A percentile compares a stretch with the other conserved stretches of the same genome.
These are phyloP conservation scores for Linnaemya vulpina DNA, from an alignment of 2,888 invertebrate genomes.

Conservation along the genomic window DNA sequence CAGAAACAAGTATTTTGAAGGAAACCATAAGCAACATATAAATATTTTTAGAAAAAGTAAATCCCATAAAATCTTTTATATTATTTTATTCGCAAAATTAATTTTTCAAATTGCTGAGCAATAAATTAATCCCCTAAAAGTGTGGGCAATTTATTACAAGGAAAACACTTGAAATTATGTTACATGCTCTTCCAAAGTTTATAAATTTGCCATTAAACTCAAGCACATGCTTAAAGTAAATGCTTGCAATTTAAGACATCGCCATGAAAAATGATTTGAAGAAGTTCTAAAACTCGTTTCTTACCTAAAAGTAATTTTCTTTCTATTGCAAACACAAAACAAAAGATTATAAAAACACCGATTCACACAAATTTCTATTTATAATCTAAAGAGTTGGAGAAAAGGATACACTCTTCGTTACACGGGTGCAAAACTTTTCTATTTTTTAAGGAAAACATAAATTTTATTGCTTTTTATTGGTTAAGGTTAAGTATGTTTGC, in stretches of 20 bases:
- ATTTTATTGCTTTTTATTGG: constrained; percentile 56
- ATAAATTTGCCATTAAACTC: constrained; percentile 8
- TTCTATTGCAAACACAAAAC: constrained; percentile 71
- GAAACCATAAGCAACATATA: neutral
- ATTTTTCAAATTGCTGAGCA: neutral
- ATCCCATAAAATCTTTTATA: no score
- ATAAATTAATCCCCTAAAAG: neutral
- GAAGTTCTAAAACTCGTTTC: neutral
- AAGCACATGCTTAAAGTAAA: neutral
- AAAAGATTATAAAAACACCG: constrained; percentile 74
- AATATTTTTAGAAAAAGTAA: no score
- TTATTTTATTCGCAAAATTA: no score
- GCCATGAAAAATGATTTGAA: neutral
- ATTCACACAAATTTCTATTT: constrained; percentile 75
- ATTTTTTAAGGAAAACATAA: constrained; percentile 10
- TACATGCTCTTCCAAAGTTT: neutral
- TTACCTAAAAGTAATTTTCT: constrained; percentile 6
- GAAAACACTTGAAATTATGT: neutral
- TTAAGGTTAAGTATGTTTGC: constrained; percentile 30
- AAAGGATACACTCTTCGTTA: constrained; percentile 19
- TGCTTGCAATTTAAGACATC: constrained; percentile 23
- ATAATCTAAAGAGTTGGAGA: constrained; percentile 75
- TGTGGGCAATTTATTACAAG: neutral
- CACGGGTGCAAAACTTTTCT: constrained; percentile 2
- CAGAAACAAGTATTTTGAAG: neutral